Base-by-base conservation (phyloP, 2,888 invertebrate species). In the Gisinianus flammeolus region DNA sequence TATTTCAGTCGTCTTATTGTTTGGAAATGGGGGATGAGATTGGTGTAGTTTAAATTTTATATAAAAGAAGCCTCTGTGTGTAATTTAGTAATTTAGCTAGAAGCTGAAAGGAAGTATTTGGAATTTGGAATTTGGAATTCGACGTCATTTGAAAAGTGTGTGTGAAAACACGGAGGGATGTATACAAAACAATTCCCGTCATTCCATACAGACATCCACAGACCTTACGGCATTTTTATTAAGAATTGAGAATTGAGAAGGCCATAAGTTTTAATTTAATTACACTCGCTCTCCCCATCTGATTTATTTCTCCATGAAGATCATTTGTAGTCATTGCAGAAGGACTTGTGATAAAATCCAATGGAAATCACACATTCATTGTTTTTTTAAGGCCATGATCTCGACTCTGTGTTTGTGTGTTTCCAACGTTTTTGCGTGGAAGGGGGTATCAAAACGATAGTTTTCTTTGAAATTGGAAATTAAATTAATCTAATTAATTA, bases 221-320 rank as follows among this genome's bases (percentile, higher is more conserved):
- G 58, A 19, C 33, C 62, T 12, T 28, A 33, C 35, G 73, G 62
- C 62, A 64, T 62, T 35, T 22, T 35, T n/a, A n/a, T n/a, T n/a
- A n/a, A n/a, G 73, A 35, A 64, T 67, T 67, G 58, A 67, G 72
- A 76, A 64, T 77, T 74, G 72, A 79, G 76, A 76, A 78, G 70
- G 67, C 76, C 76, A 78, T 76, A 75, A 76, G 76, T 79, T 77
- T 56, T 70, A 80, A 77, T 79, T 79, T 79, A 80, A 79, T 80
- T 80, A 80, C 71, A 74, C 67, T 69, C 58, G 68, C 19, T 22
- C 26, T 54, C 16, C 67, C 72, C 76, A 72, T 75, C 68, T 76
- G 76, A 76, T 76, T 76, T 76, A 69, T 70, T 69, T 30, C 62
- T 52, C 2, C 62, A 44, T 69, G 58, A 24, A 69, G 26, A 54